phyloP scores from a whole-genome alignment of 1,140 invertebrate genomes.

The Maniola jurtina region DNA sequence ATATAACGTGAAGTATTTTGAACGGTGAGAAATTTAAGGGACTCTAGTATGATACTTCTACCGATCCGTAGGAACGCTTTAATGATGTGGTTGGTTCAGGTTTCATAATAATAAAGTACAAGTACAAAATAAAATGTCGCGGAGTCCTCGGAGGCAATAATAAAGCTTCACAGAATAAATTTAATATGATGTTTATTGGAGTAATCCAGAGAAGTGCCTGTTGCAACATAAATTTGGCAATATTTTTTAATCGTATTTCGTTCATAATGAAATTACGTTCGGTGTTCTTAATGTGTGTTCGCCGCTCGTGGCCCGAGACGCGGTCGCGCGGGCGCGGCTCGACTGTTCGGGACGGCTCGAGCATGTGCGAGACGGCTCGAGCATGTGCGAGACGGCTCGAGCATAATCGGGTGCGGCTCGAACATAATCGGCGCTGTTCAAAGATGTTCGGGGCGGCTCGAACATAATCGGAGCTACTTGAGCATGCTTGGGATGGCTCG shows the following conservation, averaged over 20 bases:
- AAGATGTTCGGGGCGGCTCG: too few relatives aligned
- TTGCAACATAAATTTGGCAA: constrained; percentile 77
- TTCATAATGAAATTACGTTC: constrained; percentile 60
- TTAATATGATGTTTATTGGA: constrained; percentile 78
- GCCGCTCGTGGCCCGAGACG: constrained; percentile 22
- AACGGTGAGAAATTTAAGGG: constrained; percentile 50
- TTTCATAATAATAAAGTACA: constrained; percentile 60
- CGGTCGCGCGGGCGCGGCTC: constrained; percentile 21
- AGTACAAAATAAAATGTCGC: constrained; percentile 63
- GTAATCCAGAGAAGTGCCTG: constrained; percentile 78
- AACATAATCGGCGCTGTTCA: too few relatives aligned
- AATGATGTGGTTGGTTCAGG: constrained; percentile 42
- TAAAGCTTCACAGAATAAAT: constrained; percentile 72
- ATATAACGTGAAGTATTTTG: constrained; percentile 60
- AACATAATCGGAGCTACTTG: too few relatives aligned
- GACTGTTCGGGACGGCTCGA: constrained; percentile 1
- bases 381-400: too few relatives aligned
- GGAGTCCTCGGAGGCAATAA: constrained; percentile 70
- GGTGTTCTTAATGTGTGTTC: constrained; percentile 52
- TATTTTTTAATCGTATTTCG: constrained; percentile 75
- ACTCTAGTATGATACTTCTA: constrained; percentile 52
- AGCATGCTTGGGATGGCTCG: too few relatives aligned
- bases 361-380: too few relatives aligned
- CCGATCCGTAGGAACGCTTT: constrained; percentile 59
- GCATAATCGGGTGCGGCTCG: too few relatives aligned